A percentile compares a stretch with the other conserved stretches of the same genome.
Evolutionary conservation across 2,888 invertebrate genomes (phyloP).

Genomic region (Ormia ochracea): DNA sequence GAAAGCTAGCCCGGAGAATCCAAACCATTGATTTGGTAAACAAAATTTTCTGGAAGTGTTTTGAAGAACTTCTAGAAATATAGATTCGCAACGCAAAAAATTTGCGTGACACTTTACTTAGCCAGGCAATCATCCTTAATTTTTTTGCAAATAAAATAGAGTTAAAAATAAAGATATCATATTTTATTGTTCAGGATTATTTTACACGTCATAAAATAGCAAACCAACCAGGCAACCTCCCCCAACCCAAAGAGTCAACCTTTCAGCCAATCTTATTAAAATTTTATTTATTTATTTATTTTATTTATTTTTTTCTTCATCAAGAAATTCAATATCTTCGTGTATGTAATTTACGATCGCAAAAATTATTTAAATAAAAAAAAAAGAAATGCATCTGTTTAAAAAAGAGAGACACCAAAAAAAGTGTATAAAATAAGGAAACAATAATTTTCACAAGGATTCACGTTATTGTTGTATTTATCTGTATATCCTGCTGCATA

Average conservation of each 20-base stretch:
- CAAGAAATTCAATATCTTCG: constrained; percentile 54
- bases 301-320: constrained; percentile 4
- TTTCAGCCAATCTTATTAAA: constrained; percentile 37
- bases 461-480: constrained; percentile 28
- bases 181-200: constrained; percentile 53
- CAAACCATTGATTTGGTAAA: too few species aligned
- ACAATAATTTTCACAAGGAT: constrained; percentile 55
- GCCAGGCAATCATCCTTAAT: constrained; percentile 31
- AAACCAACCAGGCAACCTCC: constrained; percentile 38
- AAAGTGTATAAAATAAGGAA: constrained; percentile 37
- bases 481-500: constrained; percentile 5
- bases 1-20: too few species aligned
- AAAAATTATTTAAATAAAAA: constrained; percentile 59
- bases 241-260: constrained; percentile 4
- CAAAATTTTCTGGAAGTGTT: too few species aligned
- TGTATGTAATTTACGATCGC: constrained; percentile 53
- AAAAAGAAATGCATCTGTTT: constrained; percentile 57
- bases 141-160: constrained; percentile 17
- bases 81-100: constrained; percentile 36
- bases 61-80: too few species aligned
- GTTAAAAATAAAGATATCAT: constrained; percentile 54
- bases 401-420: constrained; percentile 11
- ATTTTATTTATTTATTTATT: constrained; percentile 20
- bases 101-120: constrained; percentile 23
- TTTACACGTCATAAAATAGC: constrained; percentile 5